Conservation (phyloP, 1,140 invertebrate species). For the Drosophila nebulosa region DNA sequence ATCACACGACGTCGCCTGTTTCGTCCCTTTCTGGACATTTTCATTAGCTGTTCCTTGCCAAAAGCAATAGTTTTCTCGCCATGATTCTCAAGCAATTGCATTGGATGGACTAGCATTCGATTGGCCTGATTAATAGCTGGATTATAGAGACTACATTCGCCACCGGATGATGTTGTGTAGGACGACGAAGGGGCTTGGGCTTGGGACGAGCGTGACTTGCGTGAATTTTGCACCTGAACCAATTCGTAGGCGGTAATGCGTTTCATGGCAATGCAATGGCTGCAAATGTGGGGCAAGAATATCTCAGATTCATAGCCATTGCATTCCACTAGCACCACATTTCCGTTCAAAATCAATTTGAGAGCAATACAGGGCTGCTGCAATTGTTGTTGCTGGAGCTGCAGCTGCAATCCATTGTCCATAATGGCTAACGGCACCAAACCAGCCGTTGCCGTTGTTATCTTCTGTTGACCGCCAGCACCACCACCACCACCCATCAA, state of each 20-base stretch:
- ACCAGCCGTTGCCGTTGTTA: constrained; percentile 15
- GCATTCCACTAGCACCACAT: constrained; percentile 45
- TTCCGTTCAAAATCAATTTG: constrained; percentile 39
- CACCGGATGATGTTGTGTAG: too few relatives aligned
- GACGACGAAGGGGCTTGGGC: not conserved
- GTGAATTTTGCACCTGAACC: not conserved
- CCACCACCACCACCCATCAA: not conserved
- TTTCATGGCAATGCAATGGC: constrained; percentile 39
- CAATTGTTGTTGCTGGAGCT: not conserved
- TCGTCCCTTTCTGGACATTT: not conserved
- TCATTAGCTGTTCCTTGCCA: not conserved
- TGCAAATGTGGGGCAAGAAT: constrained; percentile 39
- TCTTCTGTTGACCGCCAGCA: not conserved
- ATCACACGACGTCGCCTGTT: not conserved
- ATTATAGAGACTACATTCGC: not conserved
- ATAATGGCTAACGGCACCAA: not conserved
- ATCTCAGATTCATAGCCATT: constrained; percentile 49
- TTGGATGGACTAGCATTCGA: not conserved
- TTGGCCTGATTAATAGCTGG: not conserved
- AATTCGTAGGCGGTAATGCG: constrained; percentile 25
- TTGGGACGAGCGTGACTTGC: not conserved
- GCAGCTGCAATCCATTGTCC: not conserved
- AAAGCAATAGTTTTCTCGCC: not conserved
- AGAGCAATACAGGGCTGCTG: not conserved
- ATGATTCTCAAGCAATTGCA: not conserved